Conservation (phyloP, 2,797 vertebrate genomes). For the Leptoclinus maculatus region DNA sequence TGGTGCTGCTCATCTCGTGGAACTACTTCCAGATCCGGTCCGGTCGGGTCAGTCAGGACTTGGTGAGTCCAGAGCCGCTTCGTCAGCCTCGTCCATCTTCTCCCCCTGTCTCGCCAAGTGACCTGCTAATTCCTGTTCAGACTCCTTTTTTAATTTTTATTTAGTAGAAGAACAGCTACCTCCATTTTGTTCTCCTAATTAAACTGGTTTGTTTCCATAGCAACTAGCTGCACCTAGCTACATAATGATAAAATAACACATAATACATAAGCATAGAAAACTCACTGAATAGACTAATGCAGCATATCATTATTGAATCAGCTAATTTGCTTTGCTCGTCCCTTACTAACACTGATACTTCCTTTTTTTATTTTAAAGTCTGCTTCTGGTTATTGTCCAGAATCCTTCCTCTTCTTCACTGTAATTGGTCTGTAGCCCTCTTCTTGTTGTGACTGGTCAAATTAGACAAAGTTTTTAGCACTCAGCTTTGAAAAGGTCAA, state of each 20-base stretch:
- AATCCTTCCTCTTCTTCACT: conserved; percentile 13
- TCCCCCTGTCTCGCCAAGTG: neutral
- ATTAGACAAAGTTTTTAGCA: conserved; percentile 36
- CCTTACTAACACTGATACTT: conserved; percentile 16
- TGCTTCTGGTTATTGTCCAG: conserved; percentile 39
- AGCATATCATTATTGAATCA: conserved; percentile 45
- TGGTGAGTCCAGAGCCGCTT: conserved; percentile 81
- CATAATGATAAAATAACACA: conserved; percentile 59
- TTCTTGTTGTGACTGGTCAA: conserved; percentile 45
- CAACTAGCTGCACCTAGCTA: conserved; percentile 45
- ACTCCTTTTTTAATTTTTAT: neutral
- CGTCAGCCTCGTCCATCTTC: neutral
- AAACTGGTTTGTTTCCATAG: conserved; percentile 64
- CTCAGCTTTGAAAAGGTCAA: conserved; percentile 38
- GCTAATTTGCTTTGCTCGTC: conserved; percentile 55
- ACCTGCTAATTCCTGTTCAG: conserved; percentile 11
- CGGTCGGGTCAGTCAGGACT: conserved; percentile 86
- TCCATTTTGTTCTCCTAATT: conserved; percentile 40
- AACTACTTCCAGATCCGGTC: conserved; percentile 87
- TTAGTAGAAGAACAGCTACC: conserved; percentile 7
- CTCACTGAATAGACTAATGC: conserved; percentile 54
- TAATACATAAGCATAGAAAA: conserved; percentile 58
- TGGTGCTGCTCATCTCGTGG: conserved; percentile 90
- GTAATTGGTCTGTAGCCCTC: conserved; percentile 48
- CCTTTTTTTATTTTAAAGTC: conserved; percentile 6